phyloP scores from a whole-genome alignment of 2,113 vertebrate genomes.

The Aegotheles bennettii region DNA sequence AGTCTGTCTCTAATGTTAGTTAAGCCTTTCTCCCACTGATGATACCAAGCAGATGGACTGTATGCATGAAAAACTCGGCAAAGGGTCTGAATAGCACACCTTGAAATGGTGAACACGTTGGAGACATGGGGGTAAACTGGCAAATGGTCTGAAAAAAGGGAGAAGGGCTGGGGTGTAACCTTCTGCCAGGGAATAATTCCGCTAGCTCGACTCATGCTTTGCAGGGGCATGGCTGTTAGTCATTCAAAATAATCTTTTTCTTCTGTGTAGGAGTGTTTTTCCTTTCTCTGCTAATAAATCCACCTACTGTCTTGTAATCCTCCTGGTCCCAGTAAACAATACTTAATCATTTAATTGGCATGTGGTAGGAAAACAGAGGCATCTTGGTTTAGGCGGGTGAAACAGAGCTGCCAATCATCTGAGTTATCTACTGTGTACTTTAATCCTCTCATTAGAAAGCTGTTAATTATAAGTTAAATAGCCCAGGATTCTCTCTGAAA shows the following conservation, averaged over 20 bases:
- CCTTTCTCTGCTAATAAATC: slow-evolving; percentile 53
- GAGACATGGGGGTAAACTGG: not conserved
- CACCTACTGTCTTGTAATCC: slow-evolving; percentile 53
- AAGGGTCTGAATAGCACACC: not conserved
- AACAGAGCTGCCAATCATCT: not conserved
- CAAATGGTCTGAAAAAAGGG: not conserved
- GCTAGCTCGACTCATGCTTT: not conserved
- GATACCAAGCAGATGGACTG: not conserved
- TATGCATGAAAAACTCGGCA: not conserved
- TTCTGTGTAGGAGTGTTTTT: slow-evolving; percentile 39
- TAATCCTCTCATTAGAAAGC: slow-evolving; percentile 21
- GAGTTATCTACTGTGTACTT: not conserved
- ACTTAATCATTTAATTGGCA: not conserved
- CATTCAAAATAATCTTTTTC: slow-evolving; percentile 25
- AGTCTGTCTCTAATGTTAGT: not conserved
- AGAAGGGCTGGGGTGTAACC: not conserved
- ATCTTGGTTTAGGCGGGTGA: not conserved
- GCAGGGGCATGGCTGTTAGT: slow-evolving; percentile 16
- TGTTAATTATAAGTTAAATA: slow-evolving; percentile 23
- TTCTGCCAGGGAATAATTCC: not conserved
- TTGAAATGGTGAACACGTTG: not conserved
- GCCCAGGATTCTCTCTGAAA: not conserved
- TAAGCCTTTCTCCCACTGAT: not conserved
- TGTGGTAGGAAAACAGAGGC: not conserved
- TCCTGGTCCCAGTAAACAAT: slow-evolving; percentile 2